A percentile compares a stretch with the other conserved stretches of the same genome.
Conservation (phyloP, 2,797 vertebrate species). For the Onychomys leucogaster region DNA sequence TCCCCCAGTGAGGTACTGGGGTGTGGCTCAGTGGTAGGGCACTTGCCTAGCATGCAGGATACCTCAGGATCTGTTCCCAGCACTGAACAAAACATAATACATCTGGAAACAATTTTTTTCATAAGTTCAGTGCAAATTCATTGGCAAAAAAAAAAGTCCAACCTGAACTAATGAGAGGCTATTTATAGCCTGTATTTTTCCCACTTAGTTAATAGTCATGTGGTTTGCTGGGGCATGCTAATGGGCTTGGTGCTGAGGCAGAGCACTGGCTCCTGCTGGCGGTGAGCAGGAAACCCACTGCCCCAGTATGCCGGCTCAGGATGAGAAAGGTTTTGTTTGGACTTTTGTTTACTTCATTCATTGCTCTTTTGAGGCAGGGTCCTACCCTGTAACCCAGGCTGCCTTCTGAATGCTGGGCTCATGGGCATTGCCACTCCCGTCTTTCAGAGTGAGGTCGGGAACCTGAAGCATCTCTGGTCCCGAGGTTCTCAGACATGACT, state of each 20-base stretch:
- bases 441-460: not conserved
- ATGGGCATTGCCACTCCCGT: not conserved
- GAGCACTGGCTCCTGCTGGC: not conserved
- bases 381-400: not conserved
- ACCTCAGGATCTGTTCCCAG: not conserved
- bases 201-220: constrained; percentile 64
- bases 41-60: not conserved
- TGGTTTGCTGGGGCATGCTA: constrained; percentile 37
- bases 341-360: not conserved
- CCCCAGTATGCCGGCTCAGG: not conserved
- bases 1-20: not conserved
- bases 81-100: not conserved
- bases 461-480: not conserved
- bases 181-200: constrained; percentile 77
- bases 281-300: not conserved
- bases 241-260: constrained; percentile 34
- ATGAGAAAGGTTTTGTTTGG: not conserved
- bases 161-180: constrained; percentile 74
- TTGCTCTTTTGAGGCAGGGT: not conserved
- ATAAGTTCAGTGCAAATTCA: constrained; percentile 2
- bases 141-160: constrained; percentile 37
- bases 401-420: not conserved
- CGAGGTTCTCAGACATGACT: no score
- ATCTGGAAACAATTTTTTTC: not conserved
- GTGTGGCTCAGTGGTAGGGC: not conserved